Evolutionary conservation across 2,797 vertebrate genomes (phyloP).

Genomic region (Sternarchorhynchus goeldii): DNA sequence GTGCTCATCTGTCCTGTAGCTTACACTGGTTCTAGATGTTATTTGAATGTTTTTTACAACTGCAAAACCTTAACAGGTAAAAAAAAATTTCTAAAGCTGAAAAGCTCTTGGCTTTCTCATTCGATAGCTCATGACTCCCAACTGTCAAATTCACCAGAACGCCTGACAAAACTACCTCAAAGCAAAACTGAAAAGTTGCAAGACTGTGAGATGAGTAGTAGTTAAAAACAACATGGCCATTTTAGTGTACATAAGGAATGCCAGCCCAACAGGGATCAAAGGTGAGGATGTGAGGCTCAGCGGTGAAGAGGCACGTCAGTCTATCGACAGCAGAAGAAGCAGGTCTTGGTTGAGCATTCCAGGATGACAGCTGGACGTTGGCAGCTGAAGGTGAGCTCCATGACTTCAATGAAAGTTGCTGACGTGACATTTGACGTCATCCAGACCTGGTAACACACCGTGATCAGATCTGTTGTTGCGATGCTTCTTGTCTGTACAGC

Average conservation of each 20-base stretch:
- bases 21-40: too few relatives aligned
- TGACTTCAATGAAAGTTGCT: slow-evolving; percentile 78
- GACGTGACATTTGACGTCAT: slow-evolving; percentile 96
- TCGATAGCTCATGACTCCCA: not conserved
- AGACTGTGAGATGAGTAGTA: not conserved
- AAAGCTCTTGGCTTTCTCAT: not conserved
- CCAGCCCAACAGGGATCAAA: not conserved
- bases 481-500: slow-evolving; percentile 87
- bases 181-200: not conserved
- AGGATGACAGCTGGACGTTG: slow-evolving; percentile 18
- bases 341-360: not conserved
- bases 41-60: not conserved
- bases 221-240: slow-evolving; percentile 26
- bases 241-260: not conserved
- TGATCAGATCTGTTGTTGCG: slow-evolving; percentile 89
- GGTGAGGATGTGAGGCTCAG: not conserved
- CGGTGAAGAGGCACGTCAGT: not conserved
- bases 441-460: slow-evolving; percentile 89
- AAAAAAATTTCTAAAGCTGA: not conserved
- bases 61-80: not conserved
- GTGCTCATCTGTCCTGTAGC: too few relatives aligned
- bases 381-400: not conserved
- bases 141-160: not conserved
- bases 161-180: not conserved
- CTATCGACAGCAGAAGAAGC: not conserved